Base-by-base conservation (phyloP, 2,888 invertebrate species). In the Lepetodrilus schrolli region DNA sequence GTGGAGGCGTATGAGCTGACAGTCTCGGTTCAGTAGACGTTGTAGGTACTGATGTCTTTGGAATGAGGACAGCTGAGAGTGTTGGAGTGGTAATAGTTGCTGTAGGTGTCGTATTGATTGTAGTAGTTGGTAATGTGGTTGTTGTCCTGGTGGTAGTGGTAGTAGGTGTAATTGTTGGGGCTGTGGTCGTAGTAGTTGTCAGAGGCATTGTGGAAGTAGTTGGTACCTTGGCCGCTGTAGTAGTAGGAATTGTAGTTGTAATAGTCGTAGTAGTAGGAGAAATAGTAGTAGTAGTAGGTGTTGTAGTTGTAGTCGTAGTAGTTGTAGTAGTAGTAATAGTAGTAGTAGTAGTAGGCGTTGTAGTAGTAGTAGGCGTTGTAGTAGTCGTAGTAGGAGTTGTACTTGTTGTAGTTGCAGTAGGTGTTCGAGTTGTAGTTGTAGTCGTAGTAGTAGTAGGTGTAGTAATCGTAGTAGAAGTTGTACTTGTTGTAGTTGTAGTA, bases 391-490 rank as follows among this genome's bases (percentile, higher is more conserved):
- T 30, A 70, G 70, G 26, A 49, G 70, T 49, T 48, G 49, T 49
- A 34, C 48, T 49, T 30, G 34, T 49, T 48, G 70, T 70, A 70
- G 70, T 70, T 48, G 70, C 49, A 70, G 70, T 49, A 70, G 49
- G 26, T 34, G 48, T 34, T 20, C 20, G 48, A 68, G 37, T 20
- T 26, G 34, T 5, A 23, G 68, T 34, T n/a, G 43, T 26, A 48
- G 48, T 30, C 5, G 49, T 49, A 49, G 49, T 49, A 49, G 49
- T 13, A 49, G 49, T 20, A 8, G 49, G 5, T 10, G 49, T 17
- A 49, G 49, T 20, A 49, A 5, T 49, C 5, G 49, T 49, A 49
- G n/a, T 49, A 8, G 49, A 10, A 49, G 49, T 20, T 10, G 49
- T 20, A 49, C 8, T 20, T 10, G 49, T 20, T 10, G 49, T 4